Evolutionary conservation across 2,113 vertebrate species (phyloP), one percentile per base, ranked within the genome.

Genomic region (Perca flavescens): DNA sequence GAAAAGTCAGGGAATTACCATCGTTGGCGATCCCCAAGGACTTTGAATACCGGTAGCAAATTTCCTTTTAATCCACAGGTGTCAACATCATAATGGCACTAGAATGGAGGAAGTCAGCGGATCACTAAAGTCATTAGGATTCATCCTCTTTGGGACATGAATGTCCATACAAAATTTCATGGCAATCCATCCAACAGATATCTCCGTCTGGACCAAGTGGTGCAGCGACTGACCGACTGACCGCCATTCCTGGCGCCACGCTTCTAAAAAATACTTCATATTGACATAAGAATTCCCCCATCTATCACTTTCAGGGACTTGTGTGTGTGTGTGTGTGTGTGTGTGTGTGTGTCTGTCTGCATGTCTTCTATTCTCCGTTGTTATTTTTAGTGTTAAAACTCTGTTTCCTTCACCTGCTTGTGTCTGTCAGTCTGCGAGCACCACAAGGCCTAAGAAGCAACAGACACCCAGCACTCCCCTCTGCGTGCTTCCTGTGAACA

Each of bases 371-470:
- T 66, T 80, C 12, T 74, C 53, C 72, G 31, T 70, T 86, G 85
- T 86, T 92, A 92, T 92, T 90, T 86, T 92, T 91, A 88, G 81
- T 1, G 56, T 76, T 77, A 70, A 73, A 67, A 56, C 72, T 63
- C 14, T 60, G 79, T 91, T 83, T 91, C 50, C 80, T 81, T 88
- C 93, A 94, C 91, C 94, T 94, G 94, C 72, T 80, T n/a, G 64
- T 36, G 52, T 87, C 85, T 40, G 81, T 93, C 91, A 76, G 72
- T 74, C 75, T 63, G 80, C 21, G 11, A 25, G 63, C 56, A 19
- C 78, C 47, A 36, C 71, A 16, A 79, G 82, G 74, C 64, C 71
- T 34, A 40, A 52, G 31, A 62, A 61, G 62, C 58, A 22, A 63
- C 74, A 56, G 83, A 88, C 88, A 4, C 61, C 63, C 79, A 2